These are phyloP conservation scores for Panthera uncia DNA, from an alignment of 2,113 vertebrate species.

Conservation along the genomic window DNA sequence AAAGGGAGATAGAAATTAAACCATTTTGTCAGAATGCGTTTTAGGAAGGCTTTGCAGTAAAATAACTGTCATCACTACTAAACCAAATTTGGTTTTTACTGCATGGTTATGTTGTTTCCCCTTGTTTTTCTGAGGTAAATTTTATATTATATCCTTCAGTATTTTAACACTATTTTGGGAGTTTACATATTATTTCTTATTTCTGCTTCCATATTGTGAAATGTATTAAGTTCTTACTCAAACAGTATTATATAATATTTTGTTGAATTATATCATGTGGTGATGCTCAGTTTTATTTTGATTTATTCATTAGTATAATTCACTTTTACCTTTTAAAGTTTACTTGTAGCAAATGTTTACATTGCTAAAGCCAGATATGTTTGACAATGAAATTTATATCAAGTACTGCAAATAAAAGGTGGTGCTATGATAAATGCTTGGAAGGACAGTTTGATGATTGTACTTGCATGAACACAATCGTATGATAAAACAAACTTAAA, in stretches of 20 bases:
- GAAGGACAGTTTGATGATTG: conserved; percentile 43
- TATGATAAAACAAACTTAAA: conserved; percentile 30
- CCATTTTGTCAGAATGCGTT: conserved; percentile 22
- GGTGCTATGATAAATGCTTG: conserved; percentile 68
- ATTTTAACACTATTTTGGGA: conserved; percentile 79
- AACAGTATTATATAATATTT: conserved; percentile 81
- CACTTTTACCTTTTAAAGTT: conserved; percentile 81
- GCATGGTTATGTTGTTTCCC: conserved; percentile 42
- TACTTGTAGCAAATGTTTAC: conserved; percentile 83
- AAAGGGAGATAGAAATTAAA: conserved; percentile 34
- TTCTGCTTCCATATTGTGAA: conserved; percentile 77
- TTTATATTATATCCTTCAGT: conserved; percentile 73
- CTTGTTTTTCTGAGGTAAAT: conserved; percentile 36
- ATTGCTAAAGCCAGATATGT: conserved; percentile 68
- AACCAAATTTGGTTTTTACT: conserved; percentile 62
- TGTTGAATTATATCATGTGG: conserved; percentile 70
- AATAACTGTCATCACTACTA: conserved; percentile 52
- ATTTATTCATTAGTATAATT: conserved; percentile 75
- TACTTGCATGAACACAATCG: conserved; percentile 63
- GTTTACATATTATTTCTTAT: conserved; percentile 74
- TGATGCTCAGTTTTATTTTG: conserved; percentile 67
- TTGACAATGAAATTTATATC: conserved; percentile 70
- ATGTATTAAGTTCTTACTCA: conserved; percentile 78
- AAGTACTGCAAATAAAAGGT: conserved; percentile 52
- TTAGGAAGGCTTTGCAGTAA: conserved; percentile 58